Percentiles rank a stretch among this genome's conserved stretches.
phyloP scores from a whole-genome alignment of 2,113 vertebrate species.

The Halcyon senegalensis region DNA sequence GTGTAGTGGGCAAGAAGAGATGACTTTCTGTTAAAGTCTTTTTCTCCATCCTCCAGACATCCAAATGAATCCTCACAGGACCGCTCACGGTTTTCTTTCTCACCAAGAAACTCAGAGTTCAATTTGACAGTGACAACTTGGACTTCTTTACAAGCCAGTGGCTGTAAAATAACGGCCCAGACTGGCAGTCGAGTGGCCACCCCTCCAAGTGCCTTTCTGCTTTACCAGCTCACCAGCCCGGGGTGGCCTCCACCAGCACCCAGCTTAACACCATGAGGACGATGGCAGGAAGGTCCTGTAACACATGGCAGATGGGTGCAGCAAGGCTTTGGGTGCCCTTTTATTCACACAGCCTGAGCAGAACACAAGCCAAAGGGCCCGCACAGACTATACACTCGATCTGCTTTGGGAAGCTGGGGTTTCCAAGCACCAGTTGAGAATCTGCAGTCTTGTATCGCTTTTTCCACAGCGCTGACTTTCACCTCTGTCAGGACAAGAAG shows the following conservation, averaged over 20 bases:
- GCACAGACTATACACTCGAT: background rate
- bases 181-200: background rate
- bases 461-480: background rate
- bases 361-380: background rate
- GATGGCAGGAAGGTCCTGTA: background rate
- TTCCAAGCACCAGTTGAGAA: background rate
- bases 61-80: background rate
- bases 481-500: background rate
- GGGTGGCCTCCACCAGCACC: background rate
- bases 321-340: background rate
- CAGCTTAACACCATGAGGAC: accelerated
- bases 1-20: background rate
- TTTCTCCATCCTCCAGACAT: background rate
- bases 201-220: background rate
- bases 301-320: background rate
- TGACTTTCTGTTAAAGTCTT: background rate
- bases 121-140: background rate
- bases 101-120: background rate
- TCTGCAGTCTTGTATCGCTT: background rate
- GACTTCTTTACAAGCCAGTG: background rate
- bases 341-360: background rate
- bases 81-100: background rate
- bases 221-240: background rate
- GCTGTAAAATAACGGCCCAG: background rate
- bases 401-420: background rate